phyloP scores from a whole-genome alignment of 2,113 vertebrate species.

The Anguilla japonica region DNA sequence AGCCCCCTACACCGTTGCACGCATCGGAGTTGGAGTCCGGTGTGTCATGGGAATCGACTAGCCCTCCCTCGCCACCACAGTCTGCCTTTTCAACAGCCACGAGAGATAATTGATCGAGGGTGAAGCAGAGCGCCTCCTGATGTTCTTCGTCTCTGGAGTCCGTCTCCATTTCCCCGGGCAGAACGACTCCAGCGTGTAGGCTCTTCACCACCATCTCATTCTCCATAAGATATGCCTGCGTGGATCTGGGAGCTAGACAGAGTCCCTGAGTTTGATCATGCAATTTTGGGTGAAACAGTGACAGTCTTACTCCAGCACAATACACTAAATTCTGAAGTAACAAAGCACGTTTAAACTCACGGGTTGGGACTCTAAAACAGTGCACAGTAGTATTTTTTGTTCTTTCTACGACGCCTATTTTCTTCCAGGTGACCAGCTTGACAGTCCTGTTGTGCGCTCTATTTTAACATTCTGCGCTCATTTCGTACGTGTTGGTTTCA shows the following conservation, averaged over 20 bases:
- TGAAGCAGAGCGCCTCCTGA: conserved; percentile 75
- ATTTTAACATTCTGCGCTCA: neutral
- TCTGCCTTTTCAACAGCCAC: conserved; percentile 79
- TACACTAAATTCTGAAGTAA: conserved; percentile 2
- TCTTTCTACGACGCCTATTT: neutral
- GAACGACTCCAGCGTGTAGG: conserved; percentile 63
- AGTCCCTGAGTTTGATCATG: conserved; percentile 68
- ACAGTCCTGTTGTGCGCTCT: neutral
- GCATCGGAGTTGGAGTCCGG: conserved; percentile 63
- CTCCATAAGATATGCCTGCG: conserved; percentile 72
- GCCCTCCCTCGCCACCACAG: conserved; percentile 53
- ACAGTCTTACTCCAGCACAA: conserved; percentile 32
- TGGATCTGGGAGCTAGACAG: conserved; percentile 83
- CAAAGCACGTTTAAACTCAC: neutral
- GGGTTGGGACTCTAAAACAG: neutral
- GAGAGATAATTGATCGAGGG: conserved; percentile 83
- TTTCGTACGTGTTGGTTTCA: neutral
- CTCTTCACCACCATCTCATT: conserved; percentile 73
- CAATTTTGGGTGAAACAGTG: conserved; percentile 52
- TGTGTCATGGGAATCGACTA: conserved; percentile 58
- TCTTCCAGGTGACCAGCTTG: conserved; percentile 5
- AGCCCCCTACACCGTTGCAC: conserved; percentile 61
- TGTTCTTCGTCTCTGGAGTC: conserved; percentile 71
- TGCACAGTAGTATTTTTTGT: neutral
- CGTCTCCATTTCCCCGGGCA: conserved; percentile 66